phyloP scores from a whole-genome alignment of 2,888 invertebrate genomes.

The Pecten maximus region DNA sequence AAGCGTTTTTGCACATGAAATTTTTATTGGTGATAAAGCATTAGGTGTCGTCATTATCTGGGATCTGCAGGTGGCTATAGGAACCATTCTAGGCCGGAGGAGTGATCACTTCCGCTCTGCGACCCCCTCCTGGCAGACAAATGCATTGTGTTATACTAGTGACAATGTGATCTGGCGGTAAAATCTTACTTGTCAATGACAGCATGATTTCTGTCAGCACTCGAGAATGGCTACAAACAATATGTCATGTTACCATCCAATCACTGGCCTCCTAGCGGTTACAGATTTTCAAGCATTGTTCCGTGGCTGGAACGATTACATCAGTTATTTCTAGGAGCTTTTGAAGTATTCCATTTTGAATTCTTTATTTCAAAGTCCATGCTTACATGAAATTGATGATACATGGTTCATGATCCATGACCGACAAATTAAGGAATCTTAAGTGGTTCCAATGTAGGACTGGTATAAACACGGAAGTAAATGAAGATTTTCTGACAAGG shows the following conservation, averaged over 20 bases:
- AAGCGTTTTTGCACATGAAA: constrained; percentile 27
- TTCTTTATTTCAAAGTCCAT: no score
- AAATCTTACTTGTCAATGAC: not conserved
- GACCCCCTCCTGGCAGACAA: constrained; percentile 15
- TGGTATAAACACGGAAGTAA: no score
- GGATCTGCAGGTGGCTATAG: constrained; percentile 18
- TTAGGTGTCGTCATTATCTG: constrained; percentile 31
- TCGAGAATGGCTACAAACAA: not conserved
- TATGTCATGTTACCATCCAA: not conserved
- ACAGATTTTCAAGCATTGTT: not conserved
- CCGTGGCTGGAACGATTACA: not conserved
- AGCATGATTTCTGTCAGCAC: not conserved
- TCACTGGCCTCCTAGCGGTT: not conserved
- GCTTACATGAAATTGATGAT: no score
- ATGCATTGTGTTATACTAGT: constrained; percentile 1
- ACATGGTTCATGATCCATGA: no score
- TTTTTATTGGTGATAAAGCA: constrained; percentile 37
- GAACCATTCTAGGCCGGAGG: not conserved
- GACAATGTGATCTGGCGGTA: not conserved
- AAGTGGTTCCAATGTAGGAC: no score
- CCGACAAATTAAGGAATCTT: no score
- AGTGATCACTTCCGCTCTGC: not conserved
- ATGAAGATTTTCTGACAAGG: no score
- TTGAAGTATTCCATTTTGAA: no score
- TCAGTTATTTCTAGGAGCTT: not conserved